Conservation (phyloP, 2,113 vertebrate species). For the Psilopsiagon aurifrons region DNA sequence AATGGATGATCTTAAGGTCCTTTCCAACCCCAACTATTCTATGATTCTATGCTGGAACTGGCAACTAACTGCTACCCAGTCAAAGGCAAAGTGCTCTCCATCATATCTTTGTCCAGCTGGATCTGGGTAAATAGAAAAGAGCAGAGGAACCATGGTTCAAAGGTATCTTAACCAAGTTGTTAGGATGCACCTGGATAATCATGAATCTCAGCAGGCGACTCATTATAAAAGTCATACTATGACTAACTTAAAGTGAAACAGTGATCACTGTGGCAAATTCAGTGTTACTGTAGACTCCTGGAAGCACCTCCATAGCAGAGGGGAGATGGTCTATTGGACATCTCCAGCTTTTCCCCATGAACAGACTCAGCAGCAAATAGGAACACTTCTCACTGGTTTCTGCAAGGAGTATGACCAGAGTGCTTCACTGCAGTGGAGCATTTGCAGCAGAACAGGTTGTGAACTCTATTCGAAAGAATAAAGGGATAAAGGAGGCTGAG, state of each 20-base stretch:
- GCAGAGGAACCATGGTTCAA: background rate
- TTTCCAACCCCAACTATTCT: too few species aligned
- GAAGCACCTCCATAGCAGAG: background rate
- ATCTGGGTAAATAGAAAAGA: background rate
- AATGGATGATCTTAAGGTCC: too few species aligned
- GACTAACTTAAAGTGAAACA: background rate
- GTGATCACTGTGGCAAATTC: background rate
- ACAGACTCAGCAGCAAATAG: background rate
- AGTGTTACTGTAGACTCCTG: background rate
- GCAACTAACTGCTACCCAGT: background rate
- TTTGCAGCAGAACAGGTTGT: accelerated
- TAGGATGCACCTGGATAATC: background rate
- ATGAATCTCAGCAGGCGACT: background rate
- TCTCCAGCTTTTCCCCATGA: background rate
- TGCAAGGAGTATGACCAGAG: background rate
- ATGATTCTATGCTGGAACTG: background rate
- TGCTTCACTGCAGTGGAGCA: background rate
- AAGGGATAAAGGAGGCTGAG: background rate
- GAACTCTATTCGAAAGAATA: background rate
- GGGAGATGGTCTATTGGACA: background rate
- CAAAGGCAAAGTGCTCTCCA: background rate
- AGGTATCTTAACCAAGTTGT: background rate
- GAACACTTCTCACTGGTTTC: background rate
- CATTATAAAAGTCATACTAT: background rate
- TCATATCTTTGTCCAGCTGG: background rate